Base-by-base conservation (phyloP, 1,140 invertebrate species). In the Mamestra configurata region DNA sequence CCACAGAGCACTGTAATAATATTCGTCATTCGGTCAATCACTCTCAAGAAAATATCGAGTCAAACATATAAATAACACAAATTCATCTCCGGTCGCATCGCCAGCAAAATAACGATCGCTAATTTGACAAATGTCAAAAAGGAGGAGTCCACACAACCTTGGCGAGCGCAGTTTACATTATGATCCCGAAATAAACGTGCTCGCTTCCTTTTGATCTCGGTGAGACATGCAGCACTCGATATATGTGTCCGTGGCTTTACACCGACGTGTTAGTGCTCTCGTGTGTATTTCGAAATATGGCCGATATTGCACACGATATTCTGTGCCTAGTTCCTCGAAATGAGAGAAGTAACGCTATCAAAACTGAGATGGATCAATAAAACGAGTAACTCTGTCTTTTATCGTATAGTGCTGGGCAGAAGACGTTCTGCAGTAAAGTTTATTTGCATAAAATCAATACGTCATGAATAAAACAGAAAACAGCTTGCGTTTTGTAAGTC, bases 141-240 rank as follows among this genome's bases (percentile, higher is more conserved):
- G 61, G 79, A 64, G 76, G 83, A 85, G 79, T 84, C 79, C 82
- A 80, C 82, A 77, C 57, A 86, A 87, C 88, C 89, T 91, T 90
- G 87, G 84, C 81, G 79, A 75, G 73, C 51, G 24, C 79, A 77
- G 86, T 89, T 89, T 88, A 87, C 85, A 82, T 84, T 89, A 84
- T 84, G 85, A 84, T 91, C 88, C 88, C 87, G 89, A 91, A 57
- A 88, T 88, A 90, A 90, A 87, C 78, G 68, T 79, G 77, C 27
- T 86, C 88, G 88, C 84, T 90, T 87, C 86, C 85, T 84, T 86
- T 86, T 84, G 87, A 86, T 90, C 83, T 85, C 43, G 49, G 35
- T 37, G 82, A 79, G 80, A 75, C 71, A 59, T 27, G 71, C 35
- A 20, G 64, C 43, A 53, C 37, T 53, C 15, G 13, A 53, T 53